Evolutionary conservation across 2,113 vertebrate species (phyloP), one percentile per base, ranked within the genome.

Genomic region (Donacobius atricapilla): DNA sequence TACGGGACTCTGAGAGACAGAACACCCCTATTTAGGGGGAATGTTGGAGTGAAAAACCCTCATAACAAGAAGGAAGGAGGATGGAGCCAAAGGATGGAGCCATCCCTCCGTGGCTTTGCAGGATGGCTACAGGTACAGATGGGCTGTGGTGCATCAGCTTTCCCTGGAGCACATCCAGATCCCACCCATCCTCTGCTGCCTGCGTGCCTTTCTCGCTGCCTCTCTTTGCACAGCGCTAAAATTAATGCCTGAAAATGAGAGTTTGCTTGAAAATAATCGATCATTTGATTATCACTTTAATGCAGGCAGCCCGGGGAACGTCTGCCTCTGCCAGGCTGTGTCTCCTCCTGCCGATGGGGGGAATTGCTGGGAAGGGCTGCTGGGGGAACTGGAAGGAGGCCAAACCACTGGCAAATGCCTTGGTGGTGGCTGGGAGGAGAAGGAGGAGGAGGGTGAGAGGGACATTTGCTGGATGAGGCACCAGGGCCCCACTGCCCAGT

Each of bases 261-360:
- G 72, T 89, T 94, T 93, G 72, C 73, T 95, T 73, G 70, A 65
- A 91, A 89, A 97, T 82, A 94, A 95, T 94, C 73, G 78, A 83
- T 95, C 91, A 81, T 89, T 96, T 95, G 77, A 95, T 96, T 78
- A 97, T 94, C 51, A 5, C 82, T 84, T 73, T 65, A 88, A 60
- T 47, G 77, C 85, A 93, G 76, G 87, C 89, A 87, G 91, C 91
- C 39, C 75, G 17, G 51, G 80, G 94, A 96, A 91, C 90, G 91
- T 83, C 89, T 97, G 92, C 80, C 89, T 88, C 71, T 71, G 80
- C 64, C 76, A 50, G 60, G 40, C 81, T 95, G 73, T 27, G 57
- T 50, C 82, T 93, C 56, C 87, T 92, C 78, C 65, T 94, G 90
- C 72, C 6, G 7, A 73, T 47, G 45, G 0, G 1, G 63, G 90